Percentiles rank a stretch among this genome's conserved stretches.
Evolutionary conservation across 2,113 vertebrate species (phyloP).

Genomic region (Stigmatopora nigra): DNA sequence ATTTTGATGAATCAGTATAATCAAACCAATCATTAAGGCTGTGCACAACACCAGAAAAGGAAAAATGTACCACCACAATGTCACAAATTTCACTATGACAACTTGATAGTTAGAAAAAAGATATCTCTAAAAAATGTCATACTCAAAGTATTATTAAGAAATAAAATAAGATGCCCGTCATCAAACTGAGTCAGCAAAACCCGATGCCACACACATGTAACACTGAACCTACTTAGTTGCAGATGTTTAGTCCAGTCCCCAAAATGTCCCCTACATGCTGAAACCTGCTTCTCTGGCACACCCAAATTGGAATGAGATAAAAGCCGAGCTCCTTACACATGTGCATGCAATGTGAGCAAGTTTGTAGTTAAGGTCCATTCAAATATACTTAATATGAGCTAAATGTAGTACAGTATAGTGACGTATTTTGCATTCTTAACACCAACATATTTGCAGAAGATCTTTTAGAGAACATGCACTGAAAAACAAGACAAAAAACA

Average conservation of each 20-base stretch:
- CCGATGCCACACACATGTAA: neutral
- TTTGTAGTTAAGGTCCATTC: neutral
- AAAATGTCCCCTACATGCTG: neutral
- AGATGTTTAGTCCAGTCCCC: neutral
- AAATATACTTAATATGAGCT: too few species aligned
- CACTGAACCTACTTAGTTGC: neutral
- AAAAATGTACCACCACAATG: neutral
- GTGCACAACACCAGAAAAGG: neutral
- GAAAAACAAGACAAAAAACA: neutral
- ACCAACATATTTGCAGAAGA: neutral
- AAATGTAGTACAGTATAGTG: too few species aligned
- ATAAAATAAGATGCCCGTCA: neutral
- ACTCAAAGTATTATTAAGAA: too few species aligned
- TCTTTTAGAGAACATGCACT: too few species aligned
- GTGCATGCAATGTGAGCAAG: neutral
- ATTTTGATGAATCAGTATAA: neutral
- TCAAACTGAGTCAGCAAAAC: neutral
- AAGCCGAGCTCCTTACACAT: neutral
- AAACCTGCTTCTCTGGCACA: neutral
- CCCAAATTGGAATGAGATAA: conserved; percentile 3
- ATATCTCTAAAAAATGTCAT: neutral
- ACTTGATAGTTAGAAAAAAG: neutral
- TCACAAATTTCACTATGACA: neutral
- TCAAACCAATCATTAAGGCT: neutral
- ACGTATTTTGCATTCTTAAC: too few species aligned